Conservation (phyloP, 2,797 vertebrate genomes). For the Lithobates sylvaticus region DNA sequence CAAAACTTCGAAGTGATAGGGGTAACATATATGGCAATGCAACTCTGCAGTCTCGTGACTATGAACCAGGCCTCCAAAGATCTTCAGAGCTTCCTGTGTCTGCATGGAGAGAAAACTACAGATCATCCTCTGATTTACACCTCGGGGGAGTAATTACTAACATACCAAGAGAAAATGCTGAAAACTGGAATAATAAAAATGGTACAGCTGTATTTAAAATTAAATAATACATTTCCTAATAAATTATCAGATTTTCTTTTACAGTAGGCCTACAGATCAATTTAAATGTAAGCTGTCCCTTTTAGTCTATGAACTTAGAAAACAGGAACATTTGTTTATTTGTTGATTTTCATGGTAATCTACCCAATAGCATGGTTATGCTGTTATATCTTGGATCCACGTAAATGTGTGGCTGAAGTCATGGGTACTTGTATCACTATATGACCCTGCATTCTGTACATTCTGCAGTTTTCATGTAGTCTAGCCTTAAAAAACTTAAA, state of each 20-base stretch:
- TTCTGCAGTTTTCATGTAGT: too few relatives aligned
- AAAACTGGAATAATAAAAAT: slow-evolving; percentile 43
- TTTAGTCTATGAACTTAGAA: too few relatives aligned
- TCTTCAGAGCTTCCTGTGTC: neutral
- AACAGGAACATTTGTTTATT: too few relatives aligned
- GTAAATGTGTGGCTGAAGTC: too few relatives aligned
- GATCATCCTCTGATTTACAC: neutral
- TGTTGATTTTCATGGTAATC: too few relatives aligned
- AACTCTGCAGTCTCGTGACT: slow-evolving; percentile 20
- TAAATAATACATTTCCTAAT: neutral
- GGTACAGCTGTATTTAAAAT: slow-evolving; percentile 20
- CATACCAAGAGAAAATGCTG: neutral
- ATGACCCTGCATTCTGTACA: too few relatives aligned
- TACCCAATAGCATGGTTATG: too few relatives aligned
- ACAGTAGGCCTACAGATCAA: too few relatives aligned
- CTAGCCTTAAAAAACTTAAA: too few relatives aligned
- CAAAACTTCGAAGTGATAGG: slow-evolving; percentile 35
- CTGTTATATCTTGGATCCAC: too few relatives aligned
- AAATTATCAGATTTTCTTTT: neutral
- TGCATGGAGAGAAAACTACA: neutral
- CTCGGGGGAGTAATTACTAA: neutral
- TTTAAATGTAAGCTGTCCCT: too few relatives aligned
- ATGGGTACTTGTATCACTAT: too few relatives aligned
- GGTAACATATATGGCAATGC: slow-evolving; percentile 55
- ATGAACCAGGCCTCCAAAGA: slow-evolving; percentile 46